phyloP scores from a whole-genome alignment of 2,888 invertebrate genomes.

The Acheta domesticus region DNA sequence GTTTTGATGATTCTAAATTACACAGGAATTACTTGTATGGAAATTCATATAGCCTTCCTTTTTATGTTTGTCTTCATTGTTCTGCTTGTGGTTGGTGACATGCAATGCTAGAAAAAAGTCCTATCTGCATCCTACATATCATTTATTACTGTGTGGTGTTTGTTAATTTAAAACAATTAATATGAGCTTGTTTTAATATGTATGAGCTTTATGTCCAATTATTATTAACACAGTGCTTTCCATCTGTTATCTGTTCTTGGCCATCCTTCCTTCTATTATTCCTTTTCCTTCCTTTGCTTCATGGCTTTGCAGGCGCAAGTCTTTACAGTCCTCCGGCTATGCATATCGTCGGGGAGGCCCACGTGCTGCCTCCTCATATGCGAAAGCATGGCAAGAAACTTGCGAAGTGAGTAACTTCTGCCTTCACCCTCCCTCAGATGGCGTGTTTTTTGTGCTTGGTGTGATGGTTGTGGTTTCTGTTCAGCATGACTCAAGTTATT shows the following conservation, averaged over 20 bases:
- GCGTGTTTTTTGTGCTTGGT: too few relatives aligned
- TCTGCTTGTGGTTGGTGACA: not conserved
- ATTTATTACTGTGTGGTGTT: not conserved
- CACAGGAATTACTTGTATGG: too few relatives aligned
- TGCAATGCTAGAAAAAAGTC: not conserved
- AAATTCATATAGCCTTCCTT: not conserved
- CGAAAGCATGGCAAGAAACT: slow-evolving; percentile 47
- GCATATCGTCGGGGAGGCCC: slow-evolving; percentile 33
- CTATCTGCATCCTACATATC: not conserved
- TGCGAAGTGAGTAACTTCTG: slow-evolving; percentile 47
- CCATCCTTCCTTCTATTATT: slow-evolving; percentile 26
- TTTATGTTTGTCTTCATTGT: too few relatives aligned
- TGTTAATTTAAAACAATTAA: not conserved
- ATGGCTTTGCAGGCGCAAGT: slow-evolving; percentile 26
- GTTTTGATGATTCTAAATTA: too few relatives aligned
- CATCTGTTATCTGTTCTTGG: slow-evolving; percentile 27
- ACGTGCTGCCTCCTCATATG: slow-evolving; percentile 39
- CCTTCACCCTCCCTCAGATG: too few relatives aligned
- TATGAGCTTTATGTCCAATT: not conserved
- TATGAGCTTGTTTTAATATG: not conserved
- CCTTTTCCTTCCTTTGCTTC: slow-evolving; percentile 27
- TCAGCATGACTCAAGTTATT: not conserved
- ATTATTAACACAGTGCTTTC: not conserved
- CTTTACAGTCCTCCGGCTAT: slow-evolving; percentile 31
- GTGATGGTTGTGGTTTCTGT: not conserved